Evolutionary conservation across 2,888 invertebrate species (phyloP).

Genomic region (Brachypalpus laphriformis): DNA sequence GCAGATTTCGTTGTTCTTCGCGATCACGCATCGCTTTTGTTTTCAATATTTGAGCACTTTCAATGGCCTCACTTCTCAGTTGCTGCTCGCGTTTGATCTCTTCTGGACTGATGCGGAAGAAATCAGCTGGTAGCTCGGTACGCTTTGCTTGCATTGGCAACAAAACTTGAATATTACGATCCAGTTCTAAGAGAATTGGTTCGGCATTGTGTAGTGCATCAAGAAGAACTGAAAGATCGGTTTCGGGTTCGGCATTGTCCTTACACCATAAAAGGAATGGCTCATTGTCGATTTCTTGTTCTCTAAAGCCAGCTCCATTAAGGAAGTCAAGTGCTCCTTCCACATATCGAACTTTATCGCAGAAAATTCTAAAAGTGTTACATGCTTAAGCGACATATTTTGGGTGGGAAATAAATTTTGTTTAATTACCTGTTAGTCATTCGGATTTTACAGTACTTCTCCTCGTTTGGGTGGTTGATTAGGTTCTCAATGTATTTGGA

Average conservation of each 20-base stretch:
- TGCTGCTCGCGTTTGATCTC: conserved; percentile 93
- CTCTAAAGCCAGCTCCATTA: conserved; percentile 91
- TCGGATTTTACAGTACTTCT: conserved; percentile 95
- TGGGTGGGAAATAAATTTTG: neutral
- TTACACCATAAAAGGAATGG: conserved; percentile 87
- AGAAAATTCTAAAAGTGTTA: conserved; percentile 84
- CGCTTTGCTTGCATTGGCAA: conserved; percentile 89
- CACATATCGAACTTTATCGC: conserved; percentile 90
- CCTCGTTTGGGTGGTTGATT: conserved; percentile 91
- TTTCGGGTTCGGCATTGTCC: conserved; percentile 83
- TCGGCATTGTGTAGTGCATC: conserved; percentile 92
- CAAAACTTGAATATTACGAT: conserved; percentile 93
- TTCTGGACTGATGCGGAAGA: conserved; percentile 91
- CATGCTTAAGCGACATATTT: neutral
- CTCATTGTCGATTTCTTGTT: conserved; percentile 86
- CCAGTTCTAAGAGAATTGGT: conserved; percentile 91
- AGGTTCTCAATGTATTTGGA: conserved; percentile 96
- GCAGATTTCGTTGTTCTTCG: conserved; percentile 91
- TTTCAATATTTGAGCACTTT: conserved; percentile 91
- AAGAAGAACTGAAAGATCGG: conserved; percentile 85
- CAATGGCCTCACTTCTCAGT: conserved; percentile 89
- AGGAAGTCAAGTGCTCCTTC: conserved; percentile 93
- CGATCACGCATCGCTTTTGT: conserved; percentile 98
- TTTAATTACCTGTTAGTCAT: conserved; percentile 87
- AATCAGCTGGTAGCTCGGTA: conserved; percentile 90